Base-by-base conservation (phyloP, 2,888 invertebrate genomes). In the Drosophila acutilabella region DNA sequence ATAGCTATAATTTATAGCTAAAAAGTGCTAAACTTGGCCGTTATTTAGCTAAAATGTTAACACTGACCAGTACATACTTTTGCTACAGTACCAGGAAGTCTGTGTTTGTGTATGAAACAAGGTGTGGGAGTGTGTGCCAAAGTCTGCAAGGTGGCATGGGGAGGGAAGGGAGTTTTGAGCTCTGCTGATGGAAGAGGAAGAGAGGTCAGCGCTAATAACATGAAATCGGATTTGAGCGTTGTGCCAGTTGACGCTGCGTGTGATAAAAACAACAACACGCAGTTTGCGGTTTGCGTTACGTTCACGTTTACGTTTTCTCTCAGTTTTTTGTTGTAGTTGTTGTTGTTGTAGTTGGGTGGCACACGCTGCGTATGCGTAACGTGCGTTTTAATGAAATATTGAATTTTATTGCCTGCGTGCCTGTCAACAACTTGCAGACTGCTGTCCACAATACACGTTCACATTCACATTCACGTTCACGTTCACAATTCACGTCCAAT, bases 341-440 rank as follows among this genome's bases (percentile, higher is more conserved):
- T 8, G 30, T 30, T 30, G 30, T 2, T 30, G 7, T 30, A 8
- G 30, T 30, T 42, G 40, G 50, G 52, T 14, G 30, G 42, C 81
- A 44, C 71, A 89, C 88, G 89, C 88, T 71, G 89, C 84, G 88
- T 89, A 88, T 88, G 86, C 86, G 88, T 88, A 85, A 79, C 81
- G 77, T 78, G 87, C 86, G 83, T 80, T 90, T 90, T 89, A 90
- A 90, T 90, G 88, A 90, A 89, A 90, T 90, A 90, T 90, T 89
- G 89, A 90, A 90, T 90, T 89, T 89, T 90, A 89, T 89, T 90
- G 90, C 87, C 89, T 90, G 90, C 89, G 89, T 89, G 90, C 86
- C 89, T 90, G 89, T 90, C 90, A 89, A 88, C 90, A 86, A 89
- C 89, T 90, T 79, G 66, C 59, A 44, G 60, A 73, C 58, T 41